phyloP scores from a whole-genome alignment of 1,140 invertebrate species.

The Calycopis cecrops region DNA sequence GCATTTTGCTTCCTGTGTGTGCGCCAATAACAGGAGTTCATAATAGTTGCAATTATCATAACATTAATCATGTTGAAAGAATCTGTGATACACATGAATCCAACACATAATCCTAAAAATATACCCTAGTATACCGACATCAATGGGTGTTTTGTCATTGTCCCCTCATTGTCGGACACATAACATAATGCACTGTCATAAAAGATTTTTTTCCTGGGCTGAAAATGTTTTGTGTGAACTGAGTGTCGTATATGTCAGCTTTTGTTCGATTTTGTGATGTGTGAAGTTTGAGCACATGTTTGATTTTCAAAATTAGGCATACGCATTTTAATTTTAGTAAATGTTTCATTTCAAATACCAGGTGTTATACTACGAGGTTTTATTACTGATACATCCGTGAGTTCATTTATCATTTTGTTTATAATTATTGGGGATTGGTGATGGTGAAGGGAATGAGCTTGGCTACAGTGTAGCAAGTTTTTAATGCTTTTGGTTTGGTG shows the following conservation, averaged over 20 bases:
- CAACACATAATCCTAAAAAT: conserved; percentile 17
- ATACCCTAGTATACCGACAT: conserved; percentile 44
- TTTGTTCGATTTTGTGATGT: conserved; percentile 35
- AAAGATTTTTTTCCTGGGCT: conserved; percentile 35
- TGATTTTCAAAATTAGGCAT: neutral
- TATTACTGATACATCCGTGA: conserved; percentile 55
- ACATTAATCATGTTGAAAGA: conserved; percentile 30
- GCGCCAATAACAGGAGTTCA: conserved; percentile 52
- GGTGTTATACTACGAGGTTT: conserved; percentile 22
- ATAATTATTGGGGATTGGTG: conserved; percentile 60
- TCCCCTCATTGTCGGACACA: conserved; percentile 32
- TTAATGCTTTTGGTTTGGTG: conserved; percentile 11
- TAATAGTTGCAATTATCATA: conserved; percentile 33
- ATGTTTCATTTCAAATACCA: conserved; percentile 12
- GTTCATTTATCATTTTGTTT: conserved; percentile 63
- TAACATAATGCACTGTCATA: conserved; percentile 47
- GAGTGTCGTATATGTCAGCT: conserved; percentile 41
- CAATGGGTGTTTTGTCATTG: conserved; percentile 39
- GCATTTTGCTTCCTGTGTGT: conserved; percentile 66
- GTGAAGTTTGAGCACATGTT: conserved; percentile 14
- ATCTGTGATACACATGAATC: conserved; percentile 4
- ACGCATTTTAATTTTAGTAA: neutral
- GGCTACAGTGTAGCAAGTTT: conserved; percentile 11
- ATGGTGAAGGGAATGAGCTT: conserved; percentile 38
- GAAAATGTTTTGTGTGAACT: conserved; percentile 34